Evolutionary conservation across 2,888 invertebrate genomes (phyloP), one percentile per base, ranked within the genome.

Genomic region (Caenorhabditis japonica): DNA sequence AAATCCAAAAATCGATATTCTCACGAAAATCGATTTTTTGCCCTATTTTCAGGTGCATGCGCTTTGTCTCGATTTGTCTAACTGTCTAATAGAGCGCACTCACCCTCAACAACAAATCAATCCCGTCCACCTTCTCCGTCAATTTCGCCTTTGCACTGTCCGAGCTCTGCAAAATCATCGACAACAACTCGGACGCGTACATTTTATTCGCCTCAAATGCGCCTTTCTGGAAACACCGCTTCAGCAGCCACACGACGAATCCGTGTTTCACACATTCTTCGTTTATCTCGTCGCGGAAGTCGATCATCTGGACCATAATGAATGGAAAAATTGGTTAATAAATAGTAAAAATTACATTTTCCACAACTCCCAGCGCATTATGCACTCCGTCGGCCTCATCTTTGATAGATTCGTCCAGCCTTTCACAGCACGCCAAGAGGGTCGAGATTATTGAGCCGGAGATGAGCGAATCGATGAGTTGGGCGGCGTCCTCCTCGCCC

Each of bases 41-140:
- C n/a, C n/a, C n/a, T n/a, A n/a, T n/a, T n/a, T n/a, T n/a, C n/a
- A n/a, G n/a, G n/a, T n/a, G n/a, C n/a, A n/a, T n/a, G n/a, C n/a
- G n/a, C n/a, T n/a, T n/a, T n/a, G n/a, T n/a, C n/a, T n/a, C n/a
- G n/a, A n/a, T n/a, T n/a, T n/a, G n/a, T n/a, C n/a, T n/a, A n/a
- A n/a, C n/a, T n/a, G n/a, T n/a, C n/a, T n/a, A n/a, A n/a, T n/a
- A n/a, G n/a, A n/a, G n/a, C n/a, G n/a, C n/a, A n/a, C n/a, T 88
- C 96, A 97, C 84, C 89, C 97, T 96, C 10, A 99, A 90, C 46
- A 99, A 89, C 34, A 95, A 93, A 90, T 99, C 99, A 84, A 97
- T 96, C 3, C 96, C 96, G 87, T 97, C 97, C 43, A 94, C 88
- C 84, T 83, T 84, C 19, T 81, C 84, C 10, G 80, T 84, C 49